Conservation (phyloP, 2,797 vertebrate genomes). For the Pelodytes ibericus region DNA sequence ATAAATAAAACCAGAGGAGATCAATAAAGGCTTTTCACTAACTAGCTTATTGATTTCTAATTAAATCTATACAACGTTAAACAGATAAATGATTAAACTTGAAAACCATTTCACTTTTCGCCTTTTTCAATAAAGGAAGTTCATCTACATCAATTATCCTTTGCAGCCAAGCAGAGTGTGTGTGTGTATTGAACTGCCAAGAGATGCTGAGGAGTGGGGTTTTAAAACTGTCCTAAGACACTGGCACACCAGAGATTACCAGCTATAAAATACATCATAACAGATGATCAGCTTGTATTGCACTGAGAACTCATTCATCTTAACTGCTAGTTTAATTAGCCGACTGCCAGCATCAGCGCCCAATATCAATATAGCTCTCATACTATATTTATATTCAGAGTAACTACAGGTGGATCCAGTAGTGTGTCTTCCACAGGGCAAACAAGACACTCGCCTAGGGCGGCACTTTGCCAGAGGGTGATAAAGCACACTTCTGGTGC, state of each 20-base stretch:
- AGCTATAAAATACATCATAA: slow-evolving; percentile 23
- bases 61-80: slow-evolving; percentile 51
- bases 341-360: slow-evolving; percentile 6
- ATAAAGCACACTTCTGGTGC: too few species aligned
- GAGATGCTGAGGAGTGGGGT: slow-evolving; percentile 19
- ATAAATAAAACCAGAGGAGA: slow-evolving; percentile 4
- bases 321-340: slow-evolving; percentile 45
- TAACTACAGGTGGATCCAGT: too few species aligned
- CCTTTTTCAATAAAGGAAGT: slow-evolving; percentile 45
- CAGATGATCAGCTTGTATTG: slow-evolving; percentile 27
- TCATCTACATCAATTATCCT: slow-evolving; percentile 52
- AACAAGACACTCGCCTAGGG: too few species aligned
- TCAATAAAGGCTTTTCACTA: slow-evolving; percentile 43
- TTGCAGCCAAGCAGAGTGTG: slow-evolving; percentile 26
- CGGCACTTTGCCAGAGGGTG: too few species aligned
- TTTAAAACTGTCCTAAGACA: not conserved
- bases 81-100: slow-evolving; percentile 52
- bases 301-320: slow-evolving; percentile 39
- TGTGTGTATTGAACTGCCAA: slow-evolving; percentile 4
- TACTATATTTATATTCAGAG: not conserved
- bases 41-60: slow-evolving; percentile 51
- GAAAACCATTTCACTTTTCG: slow-evolving; percentile 45
- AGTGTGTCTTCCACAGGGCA: too few species aligned
- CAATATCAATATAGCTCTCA: slow-evolving; percentile 34
- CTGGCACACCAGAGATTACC: slow-evolving; percentile 6